Evolutionary conservation across 2,113 vertebrate genomes (phyloP).

Genomic region (Nothoprocta perdicaria): DNA sequence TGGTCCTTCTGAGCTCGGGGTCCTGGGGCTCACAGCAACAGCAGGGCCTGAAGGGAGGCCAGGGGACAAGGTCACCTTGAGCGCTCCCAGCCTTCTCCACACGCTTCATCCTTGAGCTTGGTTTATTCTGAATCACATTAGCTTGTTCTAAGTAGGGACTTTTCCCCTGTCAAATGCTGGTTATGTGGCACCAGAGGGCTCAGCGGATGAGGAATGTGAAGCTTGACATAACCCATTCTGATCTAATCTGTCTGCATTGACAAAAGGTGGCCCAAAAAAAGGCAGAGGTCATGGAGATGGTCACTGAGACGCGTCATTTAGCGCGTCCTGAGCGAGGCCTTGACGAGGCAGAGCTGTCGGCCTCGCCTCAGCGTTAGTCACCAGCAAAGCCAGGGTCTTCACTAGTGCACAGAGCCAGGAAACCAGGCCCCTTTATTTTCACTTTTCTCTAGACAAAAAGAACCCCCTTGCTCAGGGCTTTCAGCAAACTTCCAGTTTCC

Average conservation of each 20-base stretch:
- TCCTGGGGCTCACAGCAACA: not conserved
- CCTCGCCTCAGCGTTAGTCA: not conserved
- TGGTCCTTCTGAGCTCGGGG: not conserved
- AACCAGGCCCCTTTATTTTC: conserved; percentile 4
- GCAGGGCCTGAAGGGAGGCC: not conserved
- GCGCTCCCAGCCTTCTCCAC: not conserved
- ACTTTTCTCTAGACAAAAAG: not conserved
- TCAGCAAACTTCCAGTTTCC: conserved; percentile 13
- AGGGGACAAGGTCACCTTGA: conserved; percentile 15
- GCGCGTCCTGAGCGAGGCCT: not conserved
- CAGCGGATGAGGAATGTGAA: not conserved
- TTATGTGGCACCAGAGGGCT: not conserved
- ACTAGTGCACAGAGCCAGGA: not conserved
- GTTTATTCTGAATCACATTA: not conserved
- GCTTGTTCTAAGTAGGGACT: accelerated
- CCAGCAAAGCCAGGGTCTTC: not conserved
- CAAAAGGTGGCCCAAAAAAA: not conserved
- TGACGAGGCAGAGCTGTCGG: conserved; percentile 6
- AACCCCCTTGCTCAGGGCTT: conserved; percentile 25
- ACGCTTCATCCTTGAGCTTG: not conserved
- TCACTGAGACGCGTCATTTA: not conserved
- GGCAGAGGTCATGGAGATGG: not conserved
- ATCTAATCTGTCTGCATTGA: not conserved
- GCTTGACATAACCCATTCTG: not conserved
- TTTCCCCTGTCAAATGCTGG: not conserved